Evolutionary conservation across 1,140 invertebrate genomes (phyloP).

Genomic region (Galleria mellonella): DNA sequence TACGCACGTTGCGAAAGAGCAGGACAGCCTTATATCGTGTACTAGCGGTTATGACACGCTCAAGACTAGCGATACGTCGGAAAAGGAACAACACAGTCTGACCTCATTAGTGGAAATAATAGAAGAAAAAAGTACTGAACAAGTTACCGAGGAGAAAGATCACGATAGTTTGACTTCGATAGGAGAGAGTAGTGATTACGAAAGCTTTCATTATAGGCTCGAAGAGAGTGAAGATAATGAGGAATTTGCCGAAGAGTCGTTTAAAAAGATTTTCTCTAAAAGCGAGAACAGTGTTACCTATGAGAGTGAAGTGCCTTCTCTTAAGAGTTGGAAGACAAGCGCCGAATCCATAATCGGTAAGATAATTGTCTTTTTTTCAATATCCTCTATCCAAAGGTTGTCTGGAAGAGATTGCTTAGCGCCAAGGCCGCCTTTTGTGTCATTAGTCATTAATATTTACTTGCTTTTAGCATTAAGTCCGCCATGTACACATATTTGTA

Average conservation of each 20-base stretch:
- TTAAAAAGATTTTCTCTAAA: conserved; percentile 28
- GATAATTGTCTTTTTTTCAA: conserved; percentile 5
- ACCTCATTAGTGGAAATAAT: conserved; percentile 34
- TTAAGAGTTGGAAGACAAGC: conserved; percentile 48
- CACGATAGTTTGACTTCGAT: conserved; percentile 81
- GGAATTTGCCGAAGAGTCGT: conserved; percentile 55
- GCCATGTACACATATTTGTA: too few species aligned
- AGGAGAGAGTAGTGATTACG: conserved; percentile 89
- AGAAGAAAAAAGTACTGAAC: neutral
- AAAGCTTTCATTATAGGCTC: conserved; percentile 80
- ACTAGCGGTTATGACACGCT: conserved; percentile 57
- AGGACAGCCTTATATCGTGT: conserved; percentile 57
- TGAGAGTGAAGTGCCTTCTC: conserved; percentile 31
- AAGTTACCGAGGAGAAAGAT: neutral
- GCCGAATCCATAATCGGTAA: conserved; percentile 56
- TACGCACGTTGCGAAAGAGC: conserved; percentile 30
- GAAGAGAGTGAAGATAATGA: conserved; percentile 75
- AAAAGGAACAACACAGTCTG: conserved; percentile 54
- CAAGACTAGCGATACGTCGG: conserved; percentile 60
- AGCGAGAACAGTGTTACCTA: conserved; percentile 37
- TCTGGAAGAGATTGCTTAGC: too few species aligned
- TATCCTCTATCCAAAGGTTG: too few species aligned
- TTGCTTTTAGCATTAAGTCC: too few species aligned
- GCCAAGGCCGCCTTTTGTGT: too few species aligned
- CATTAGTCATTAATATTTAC: too few species aligned